phyloP scores from a whole-genome alignment of 2,888 invertebrate species.

The Cephalotes varians region DNA sequence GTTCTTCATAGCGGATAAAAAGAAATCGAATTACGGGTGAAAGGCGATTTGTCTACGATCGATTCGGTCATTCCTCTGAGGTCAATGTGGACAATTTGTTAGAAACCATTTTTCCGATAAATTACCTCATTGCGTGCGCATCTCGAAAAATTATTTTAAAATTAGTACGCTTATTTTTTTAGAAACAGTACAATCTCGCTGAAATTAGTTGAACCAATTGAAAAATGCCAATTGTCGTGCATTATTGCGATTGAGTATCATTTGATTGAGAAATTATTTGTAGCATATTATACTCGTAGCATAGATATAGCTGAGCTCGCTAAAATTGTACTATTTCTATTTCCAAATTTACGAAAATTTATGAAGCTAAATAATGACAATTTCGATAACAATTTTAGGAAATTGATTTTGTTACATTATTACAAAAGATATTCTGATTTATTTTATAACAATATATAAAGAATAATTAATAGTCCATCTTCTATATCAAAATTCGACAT shows the following conservation, averaged over 20 bases:
- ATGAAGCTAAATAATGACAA: background rate
- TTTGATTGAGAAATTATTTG: background rate
- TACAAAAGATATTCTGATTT: background rate
- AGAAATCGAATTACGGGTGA: constrained; percentile 57
- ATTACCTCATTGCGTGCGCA: background rate
- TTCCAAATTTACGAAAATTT: background rate
- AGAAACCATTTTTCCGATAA: background rate
- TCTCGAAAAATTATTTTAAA: background rate
- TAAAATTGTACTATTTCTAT: constrained; percentile 2
- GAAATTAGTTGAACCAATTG: background rate
- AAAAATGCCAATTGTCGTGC: background rate
- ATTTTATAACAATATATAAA: background rate
- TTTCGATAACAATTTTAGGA: background rate
- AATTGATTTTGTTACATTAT: background rate
- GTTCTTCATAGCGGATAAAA: constrained; percentile 39
- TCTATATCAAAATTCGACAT: background rate
- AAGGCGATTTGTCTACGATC: constrained; percentile 42
- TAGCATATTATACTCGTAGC: background rate
- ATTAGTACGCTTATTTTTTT: background rate
- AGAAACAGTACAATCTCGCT: background rate
- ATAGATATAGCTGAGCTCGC: background rate
- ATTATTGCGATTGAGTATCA: background rate
- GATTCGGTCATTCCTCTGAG: constrained; percentile 22
- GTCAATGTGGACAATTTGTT: constrained; percentile 27
- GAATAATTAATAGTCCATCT: too few species aligned